Evolutionary conservation across 2,113 vertebrate species (phyloP).

Genomic region (Micronisus gabar): DNA sequence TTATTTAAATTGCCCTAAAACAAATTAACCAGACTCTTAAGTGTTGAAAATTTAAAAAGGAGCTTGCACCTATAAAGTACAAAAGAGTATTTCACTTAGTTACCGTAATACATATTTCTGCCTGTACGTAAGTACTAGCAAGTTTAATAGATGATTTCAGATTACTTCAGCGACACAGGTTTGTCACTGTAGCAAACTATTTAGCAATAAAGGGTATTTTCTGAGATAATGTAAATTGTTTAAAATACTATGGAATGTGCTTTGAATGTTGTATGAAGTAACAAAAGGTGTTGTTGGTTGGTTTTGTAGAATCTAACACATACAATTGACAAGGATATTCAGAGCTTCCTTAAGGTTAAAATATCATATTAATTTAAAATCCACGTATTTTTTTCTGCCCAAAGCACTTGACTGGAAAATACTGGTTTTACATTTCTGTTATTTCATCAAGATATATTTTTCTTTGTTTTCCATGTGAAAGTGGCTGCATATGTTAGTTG

Average conservation of each 20-base stretch:
- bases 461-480: background rate
- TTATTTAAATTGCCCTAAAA: background rate
- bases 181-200: background rate
- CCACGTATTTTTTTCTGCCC: background rate
- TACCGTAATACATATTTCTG: background rate
- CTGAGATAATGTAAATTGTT: background rate
- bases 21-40: background rate
- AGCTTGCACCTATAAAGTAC: background rate
- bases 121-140: rapidly evolving
- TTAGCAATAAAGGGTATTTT: background rate
- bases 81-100: background rate
- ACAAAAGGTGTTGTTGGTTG: background rate
- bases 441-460: background rate
- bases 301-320: background rate
- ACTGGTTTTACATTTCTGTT: rapidly evolving
- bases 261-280: background rate
- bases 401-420: background rate
- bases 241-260: background rate
- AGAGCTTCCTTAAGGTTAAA: background rate
- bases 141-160: background rate
- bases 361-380: background rate
- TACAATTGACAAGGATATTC: background rate
- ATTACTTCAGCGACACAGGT: background rate
- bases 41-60: background rate
- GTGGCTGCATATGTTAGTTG: background rate